A percentile compares a stretch with the other conserved stretches of the same genome.
Conservation (phyloP, 2,888 invertebrate genomes). For the Lasioglossum leucozonium region DNA sequence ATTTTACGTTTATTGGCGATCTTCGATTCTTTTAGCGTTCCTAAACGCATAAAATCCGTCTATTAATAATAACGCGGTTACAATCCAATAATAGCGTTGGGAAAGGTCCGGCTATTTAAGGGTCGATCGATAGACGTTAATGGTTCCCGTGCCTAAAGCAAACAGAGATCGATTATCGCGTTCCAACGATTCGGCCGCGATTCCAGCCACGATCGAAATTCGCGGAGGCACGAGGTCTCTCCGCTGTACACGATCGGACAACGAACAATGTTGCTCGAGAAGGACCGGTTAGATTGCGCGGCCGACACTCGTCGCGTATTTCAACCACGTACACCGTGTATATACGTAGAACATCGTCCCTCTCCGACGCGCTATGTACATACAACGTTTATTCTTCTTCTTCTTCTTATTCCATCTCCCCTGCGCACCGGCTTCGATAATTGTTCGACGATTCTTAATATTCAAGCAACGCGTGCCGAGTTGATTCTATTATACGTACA, state of each 20-base stretch:
- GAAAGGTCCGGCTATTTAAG: background rate
- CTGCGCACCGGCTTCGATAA: slow-evolving; percentile 50
- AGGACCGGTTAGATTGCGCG: slow-evolving; percentile 51
- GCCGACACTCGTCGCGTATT: slow-evolving; percentile 50
- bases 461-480: slow-evolving; percentile 42
- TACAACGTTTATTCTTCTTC: slow-evolving; percentile 34
- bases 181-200: slow-evolving; percentile 8
- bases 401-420: background rate
- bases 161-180: background rate
- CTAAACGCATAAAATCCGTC: background rate
- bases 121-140: background rate
- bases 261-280: slow-evolving; percentile 50
- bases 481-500: slow-evolving; percentile 32
- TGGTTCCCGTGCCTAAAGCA: background rate
- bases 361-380: slow-evolving; percentile 28
- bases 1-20: too few species aligned
- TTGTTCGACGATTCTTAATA: slow-evolving; percentile 55
- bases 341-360: slow-evolving; percentile 61
- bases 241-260: slow-evolving; percentile 8
- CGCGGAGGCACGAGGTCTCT: slow-evolving; percentile 20
- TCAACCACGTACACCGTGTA: slow-evolving; percentile 63
- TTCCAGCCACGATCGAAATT: slow-evolving; percentile 49
- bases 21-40: too few species aligned
- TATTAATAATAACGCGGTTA: background rate
- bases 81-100: background rate